Evolutionary conservation across 2,113 vertebrate species (phyloP).

Genomic region (Myrmophylax atrothorax): DNA sequence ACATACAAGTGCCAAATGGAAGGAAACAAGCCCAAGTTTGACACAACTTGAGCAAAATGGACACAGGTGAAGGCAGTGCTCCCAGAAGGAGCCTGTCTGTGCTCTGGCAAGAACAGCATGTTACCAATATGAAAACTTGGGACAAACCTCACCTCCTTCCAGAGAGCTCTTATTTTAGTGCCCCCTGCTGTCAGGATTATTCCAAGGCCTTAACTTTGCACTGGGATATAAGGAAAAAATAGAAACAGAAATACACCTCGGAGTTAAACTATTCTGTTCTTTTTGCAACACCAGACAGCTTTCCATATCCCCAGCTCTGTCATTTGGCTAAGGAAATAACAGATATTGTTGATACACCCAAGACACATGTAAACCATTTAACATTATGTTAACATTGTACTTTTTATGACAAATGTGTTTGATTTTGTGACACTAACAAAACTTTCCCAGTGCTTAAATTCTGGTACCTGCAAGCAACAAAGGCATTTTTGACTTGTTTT

Average conservation of each 20-base stretch:
- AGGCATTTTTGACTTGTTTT: background rate
- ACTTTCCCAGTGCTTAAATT: background rate
- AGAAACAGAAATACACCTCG: background rate
- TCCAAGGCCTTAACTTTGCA: background rate
- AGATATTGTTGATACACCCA: background rate
- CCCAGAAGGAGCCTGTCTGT: background rate
- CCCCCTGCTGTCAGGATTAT: background rate
- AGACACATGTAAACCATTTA: background rate
- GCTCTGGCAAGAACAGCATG: background rate
- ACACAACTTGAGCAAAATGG: background rate
- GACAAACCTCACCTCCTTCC: background rate
- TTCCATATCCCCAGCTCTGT: background rate
- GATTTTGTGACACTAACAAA: background rate
- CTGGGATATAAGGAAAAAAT: background rate
- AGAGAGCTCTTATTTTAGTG: background rate
- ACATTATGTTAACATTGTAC: background rate
- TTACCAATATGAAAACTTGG: fast-evolving
- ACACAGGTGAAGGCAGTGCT: background rate
- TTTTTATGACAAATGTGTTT: background rate
- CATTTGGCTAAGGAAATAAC: background rate
- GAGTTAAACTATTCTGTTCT: background rate
- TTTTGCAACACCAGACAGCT: background rate
- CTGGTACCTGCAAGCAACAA: background rate
- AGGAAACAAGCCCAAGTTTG: background rate
- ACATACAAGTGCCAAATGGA: background rate